These are phyloP conservation scores for Folsomia manolachei DNA, from an alignment of 2,888 invertebrate genomes.

Conservation along the genomic window DNA sequence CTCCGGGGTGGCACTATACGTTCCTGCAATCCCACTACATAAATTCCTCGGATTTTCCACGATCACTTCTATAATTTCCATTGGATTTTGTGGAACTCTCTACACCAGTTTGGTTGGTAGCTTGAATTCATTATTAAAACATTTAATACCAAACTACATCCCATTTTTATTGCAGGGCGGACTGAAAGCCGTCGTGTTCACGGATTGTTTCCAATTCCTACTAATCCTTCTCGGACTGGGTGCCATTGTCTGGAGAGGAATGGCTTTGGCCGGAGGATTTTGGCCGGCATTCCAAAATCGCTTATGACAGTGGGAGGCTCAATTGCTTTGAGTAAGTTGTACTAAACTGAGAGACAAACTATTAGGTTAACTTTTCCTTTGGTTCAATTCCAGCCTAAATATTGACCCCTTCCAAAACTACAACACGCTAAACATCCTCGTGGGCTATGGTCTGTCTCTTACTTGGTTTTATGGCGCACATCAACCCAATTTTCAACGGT, in stretches of 20 bases:
- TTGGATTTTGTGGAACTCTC: slow-evolving; percentile 13
- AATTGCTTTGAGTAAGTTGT: slow-evolving; percentile 23
- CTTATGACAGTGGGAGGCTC: slow-evolving; percentile 11
- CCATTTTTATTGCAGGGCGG: slow-evolving; percentile 26
- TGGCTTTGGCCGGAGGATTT: slow-evolving; percentile 17
- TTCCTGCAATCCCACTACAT: slow-evolving; percentile 33
- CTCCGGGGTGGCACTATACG: background rate
- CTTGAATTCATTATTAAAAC: background rate
- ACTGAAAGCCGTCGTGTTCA: slow-evolving; percentile 52
- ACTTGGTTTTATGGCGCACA: slow-evolving; percentile 29
- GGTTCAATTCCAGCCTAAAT: slow-evolving; percentile 38
- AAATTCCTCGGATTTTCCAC: slow-evolving; percentile 31
- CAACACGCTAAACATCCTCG: slow-evolving; percentile 29
- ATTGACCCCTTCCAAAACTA: slow-evolving; percentile 33
- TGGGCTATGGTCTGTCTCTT: slow-evolving; percentile 33
- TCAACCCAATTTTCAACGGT: slow-evolving; percentile 38
- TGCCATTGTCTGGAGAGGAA: slow-evolving; percentile 29
- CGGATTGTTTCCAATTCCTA: slow-evolving; percentile 50
- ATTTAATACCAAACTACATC: background rate
- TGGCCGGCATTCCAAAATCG: slow-evolving; percentile 5
- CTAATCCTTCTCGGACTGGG: slow-evolving; percentile 48
- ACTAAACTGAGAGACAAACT: no score
- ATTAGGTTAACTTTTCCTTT: background rate
- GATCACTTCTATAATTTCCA: background rate
- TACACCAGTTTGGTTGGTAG: slow-evolving; percentile 7